These are phyloP conservation scores for Lacanobia oleracea DNA, from an alignment of 2,888 invertebrate genomes.

Conservation along the genomic window DNA sequence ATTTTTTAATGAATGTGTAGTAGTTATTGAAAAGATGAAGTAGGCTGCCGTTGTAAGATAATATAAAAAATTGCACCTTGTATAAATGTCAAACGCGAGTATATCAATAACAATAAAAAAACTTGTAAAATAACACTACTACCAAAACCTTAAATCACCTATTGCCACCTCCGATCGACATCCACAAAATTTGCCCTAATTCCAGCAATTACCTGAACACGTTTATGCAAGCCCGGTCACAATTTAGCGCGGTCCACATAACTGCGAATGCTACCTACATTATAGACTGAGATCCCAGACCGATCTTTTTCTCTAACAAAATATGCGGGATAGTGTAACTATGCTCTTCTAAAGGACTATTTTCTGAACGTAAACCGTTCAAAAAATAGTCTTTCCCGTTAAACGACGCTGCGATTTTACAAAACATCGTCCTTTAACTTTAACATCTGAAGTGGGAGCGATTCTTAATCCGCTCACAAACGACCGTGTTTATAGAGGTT, in stretches of 20 bases:
- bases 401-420: slow-evolving; percentile 13
- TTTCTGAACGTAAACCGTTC: background rate
- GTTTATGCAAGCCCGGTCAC: slow-evolving; percentile 13
- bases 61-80: too few relatives aligned
- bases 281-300: too few relatives aligned
- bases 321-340: too few relatives aligned
- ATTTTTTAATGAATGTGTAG: too few relatives aligned
- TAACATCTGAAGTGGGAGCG: slow-evolving; percentile 10
- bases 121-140: too few relatives aligned
- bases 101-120: too few relatives aligned
- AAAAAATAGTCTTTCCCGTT: slow-evolving; percentile 7
- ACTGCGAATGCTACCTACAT: background rate
- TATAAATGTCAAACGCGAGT: too few relatives aligned
- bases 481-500: slow-evolving; percentile 24
- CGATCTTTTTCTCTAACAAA: too few relatives aligned
- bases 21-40: too few relatives aligned
- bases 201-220: slow-evolving; percentile 9
- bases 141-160: background rate
- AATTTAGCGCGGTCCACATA: slow-evolving; percentile 13
- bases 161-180: background rate
- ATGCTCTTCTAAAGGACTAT: too few relatives aligned
- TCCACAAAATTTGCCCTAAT: slow-evolving; percentile 29
- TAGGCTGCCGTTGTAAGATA: too few relatives aligned
- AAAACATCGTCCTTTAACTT: slow-evolving; percentile 18
- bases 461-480: slow-evolving; percentile 33